Evolutionary conservation across 2,113 vertebrate species (phyloP).

Genomic region (Protomyctophum bolini): DNA sequence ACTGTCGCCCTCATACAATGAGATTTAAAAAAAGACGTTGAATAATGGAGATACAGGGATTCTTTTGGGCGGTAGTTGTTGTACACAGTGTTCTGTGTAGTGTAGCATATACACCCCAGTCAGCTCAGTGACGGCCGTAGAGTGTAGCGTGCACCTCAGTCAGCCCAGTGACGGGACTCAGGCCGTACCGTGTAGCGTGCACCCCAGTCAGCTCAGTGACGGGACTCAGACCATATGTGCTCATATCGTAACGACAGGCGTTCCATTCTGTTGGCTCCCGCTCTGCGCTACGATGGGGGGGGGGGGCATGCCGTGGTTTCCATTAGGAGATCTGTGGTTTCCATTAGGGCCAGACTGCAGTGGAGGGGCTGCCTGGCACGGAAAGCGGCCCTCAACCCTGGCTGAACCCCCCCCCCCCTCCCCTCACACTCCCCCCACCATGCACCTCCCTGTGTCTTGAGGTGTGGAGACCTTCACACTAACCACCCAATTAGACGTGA

Average conservation of each 20-base stretch:
- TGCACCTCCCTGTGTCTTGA: not conserved
- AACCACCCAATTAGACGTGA: slow-evolving; percentile 1
- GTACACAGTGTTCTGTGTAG: slow-evolving; percentile 51
- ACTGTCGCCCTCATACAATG: too few relatives aligned
- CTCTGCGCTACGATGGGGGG: not conserved
- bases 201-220: slow-evolving; percentile 51
- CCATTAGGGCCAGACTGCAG: slow-evolving; percentile 62
- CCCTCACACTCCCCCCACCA: not conserved
- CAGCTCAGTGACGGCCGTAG: too few relatives aligned
- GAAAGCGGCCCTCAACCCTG: slow-evolving; percentile 61
- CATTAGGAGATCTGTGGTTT: slow-evolving; percentile 67
- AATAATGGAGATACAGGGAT: too few relatives aligned
- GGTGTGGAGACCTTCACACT: slow-evolving; percentile 29
- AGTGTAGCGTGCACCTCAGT: not conserved
- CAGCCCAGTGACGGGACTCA: too few relatives aligned
- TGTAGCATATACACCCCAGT: slow-evolving; percentile 28
- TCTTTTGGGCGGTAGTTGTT: slow-evolving; percentile 45
- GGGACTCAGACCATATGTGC: slow-evolving; percentile 48
- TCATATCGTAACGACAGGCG: slow-evolving; percentile 69
- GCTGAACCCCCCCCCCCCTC: slow-evolving; percentile 52
- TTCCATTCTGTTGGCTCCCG: slow-evolving; percentile 57
- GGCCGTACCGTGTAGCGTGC: not conserved
- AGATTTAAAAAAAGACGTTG: too few relatives aligned
- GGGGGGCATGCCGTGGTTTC: slow-evolving; percentile 30
- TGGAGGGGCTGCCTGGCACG: slow-evolving; percentile 44